Evolutionary conservation across 2,113 vertebrate genomes (phyloP).

Genomic region (Pantherophis guttatus): DNA sequence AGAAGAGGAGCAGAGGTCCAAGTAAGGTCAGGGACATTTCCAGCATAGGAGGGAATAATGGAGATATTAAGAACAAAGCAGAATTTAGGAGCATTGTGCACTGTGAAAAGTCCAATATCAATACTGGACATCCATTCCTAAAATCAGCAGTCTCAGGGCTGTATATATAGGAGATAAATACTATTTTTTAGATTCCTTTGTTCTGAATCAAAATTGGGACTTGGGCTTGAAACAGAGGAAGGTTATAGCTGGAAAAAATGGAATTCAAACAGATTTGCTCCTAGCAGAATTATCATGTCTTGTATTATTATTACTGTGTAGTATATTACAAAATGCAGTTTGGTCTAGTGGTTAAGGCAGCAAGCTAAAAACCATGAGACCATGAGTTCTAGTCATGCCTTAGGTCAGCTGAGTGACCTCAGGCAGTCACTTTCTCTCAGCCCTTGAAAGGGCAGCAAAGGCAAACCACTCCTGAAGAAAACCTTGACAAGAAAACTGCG

Average conservation of each 20-base stretch:
- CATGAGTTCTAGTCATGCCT: neutral
- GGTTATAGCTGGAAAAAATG: neutral
- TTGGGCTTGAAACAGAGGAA: neutral
- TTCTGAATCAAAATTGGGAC: neutral
- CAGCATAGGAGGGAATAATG: neutral
- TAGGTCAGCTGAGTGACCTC: neutral
- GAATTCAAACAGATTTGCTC: no score
- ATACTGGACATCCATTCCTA: neutral
- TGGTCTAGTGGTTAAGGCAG: neutral
- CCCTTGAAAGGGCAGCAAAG: neutral
- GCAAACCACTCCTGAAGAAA: neutral
- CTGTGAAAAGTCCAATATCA: neutral
- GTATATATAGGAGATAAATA: neutral
- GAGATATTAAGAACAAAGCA: neutral
- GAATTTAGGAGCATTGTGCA: neutral
- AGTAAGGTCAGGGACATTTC: constrained; percentile 22
- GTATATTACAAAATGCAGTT: neutral
- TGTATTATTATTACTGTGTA: no score
- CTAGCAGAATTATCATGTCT: neutral
- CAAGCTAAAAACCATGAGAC: neutral
- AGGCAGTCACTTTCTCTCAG: neutral
- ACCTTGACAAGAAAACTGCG: neutral
- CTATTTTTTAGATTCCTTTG: neutral
- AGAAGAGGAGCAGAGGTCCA: neutral
- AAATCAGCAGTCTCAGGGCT: neutral